Conservation (phyloP, 2,888 invertebrate genomes). For the Cyclophora punctaria region DNA sequence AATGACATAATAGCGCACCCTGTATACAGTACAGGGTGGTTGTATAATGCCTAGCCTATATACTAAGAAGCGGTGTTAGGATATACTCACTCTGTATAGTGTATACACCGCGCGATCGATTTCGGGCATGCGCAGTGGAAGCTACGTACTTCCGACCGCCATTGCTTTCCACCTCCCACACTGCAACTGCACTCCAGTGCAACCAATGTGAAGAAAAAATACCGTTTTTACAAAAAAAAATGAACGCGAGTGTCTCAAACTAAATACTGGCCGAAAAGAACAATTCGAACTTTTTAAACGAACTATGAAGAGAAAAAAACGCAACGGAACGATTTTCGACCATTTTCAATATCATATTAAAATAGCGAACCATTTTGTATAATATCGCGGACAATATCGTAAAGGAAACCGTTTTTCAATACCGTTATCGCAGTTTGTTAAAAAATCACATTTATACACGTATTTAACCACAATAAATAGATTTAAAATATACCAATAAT, state of each 20-base stretch:
- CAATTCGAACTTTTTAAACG: constrained; percentile 11
- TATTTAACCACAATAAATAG: constrained; percentile 57
- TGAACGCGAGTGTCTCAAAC: constrained; percentile 12
- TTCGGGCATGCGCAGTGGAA: constrained; percentile 55
- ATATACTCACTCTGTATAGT: constrained; percentile 24
- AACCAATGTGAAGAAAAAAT: constrained; percentile 31
- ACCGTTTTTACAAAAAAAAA: constrained; percentile 14
- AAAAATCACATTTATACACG: constrained; percentile 39
- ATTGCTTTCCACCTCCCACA: constrained; percentile 27
- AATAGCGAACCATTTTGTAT: constrained; percentile 44
- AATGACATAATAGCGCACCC: constrained; percentile 62
- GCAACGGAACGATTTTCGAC: constrained; percentile 34
- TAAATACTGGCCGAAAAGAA: constrained; percentile 13
- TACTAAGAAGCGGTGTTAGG: constrained; percentile 47
- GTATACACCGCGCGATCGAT: constrained; percentile 56
- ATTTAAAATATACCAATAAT: constrained; percentile 40
- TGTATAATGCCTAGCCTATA: constrained; percentile 22
- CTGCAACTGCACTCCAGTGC: constrained; percentile 73
- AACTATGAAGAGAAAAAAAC: constrained; percentile 73
- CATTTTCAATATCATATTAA: constrained; percentile 31
- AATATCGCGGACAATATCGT: constrained; percentile 52
- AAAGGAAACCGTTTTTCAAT: constrained; percentile 18
- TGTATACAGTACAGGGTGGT: constrained; percentile 27
- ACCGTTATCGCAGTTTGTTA: constrained; percentile 45
- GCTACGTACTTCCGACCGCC: constrained; percentile 38